Evolutionary conservation across 1,140 invertebrate genomes (phyloP).

Genomic region (Drosophila virilis): DNA sequence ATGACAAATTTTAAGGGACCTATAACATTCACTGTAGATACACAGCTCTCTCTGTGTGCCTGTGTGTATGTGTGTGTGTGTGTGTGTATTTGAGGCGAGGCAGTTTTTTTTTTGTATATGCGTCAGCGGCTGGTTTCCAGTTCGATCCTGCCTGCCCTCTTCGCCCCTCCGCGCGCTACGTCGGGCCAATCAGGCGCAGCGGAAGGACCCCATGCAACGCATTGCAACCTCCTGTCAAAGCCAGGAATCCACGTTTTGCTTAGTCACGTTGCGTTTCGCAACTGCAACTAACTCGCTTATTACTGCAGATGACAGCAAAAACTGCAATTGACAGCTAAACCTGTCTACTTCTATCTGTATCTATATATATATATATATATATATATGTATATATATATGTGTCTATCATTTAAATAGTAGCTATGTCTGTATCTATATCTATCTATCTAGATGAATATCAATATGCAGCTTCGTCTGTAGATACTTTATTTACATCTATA

Average conservation of each 20-base stretch:
- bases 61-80: constrained; percentile 5
- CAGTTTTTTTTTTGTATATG: constrained; percentile 2
- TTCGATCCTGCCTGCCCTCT: not conserved
- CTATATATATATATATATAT: not conserved
- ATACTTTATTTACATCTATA: not conserved
- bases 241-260: constrained; percentile 14
- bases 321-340: not conserved
- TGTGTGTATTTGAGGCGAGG: not conserved
- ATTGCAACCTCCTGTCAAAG: not conserved
- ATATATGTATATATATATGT: not conserved
- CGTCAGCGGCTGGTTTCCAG: constrained; percentile 34
- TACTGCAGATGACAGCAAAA: too few species aligned
- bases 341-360: not conserved
- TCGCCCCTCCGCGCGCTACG: not conserved
- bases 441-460: not conserved
- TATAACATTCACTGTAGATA: constrained; percentile 18
- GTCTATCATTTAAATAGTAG: too few species aligned
- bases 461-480: not conserved
- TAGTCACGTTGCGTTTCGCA: constrained; percentile 23
- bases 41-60: not conserved
- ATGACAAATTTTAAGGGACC: constrained; percentile 25
- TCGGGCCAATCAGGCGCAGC: constrained; percentile 13
- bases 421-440: not conserved
- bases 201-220: constrained; percentile 21
- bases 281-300: not conserved